Conservation (phyloP, 2,797 vertebrate genomes). For the Eupleurogrammus muticus region DNA sequence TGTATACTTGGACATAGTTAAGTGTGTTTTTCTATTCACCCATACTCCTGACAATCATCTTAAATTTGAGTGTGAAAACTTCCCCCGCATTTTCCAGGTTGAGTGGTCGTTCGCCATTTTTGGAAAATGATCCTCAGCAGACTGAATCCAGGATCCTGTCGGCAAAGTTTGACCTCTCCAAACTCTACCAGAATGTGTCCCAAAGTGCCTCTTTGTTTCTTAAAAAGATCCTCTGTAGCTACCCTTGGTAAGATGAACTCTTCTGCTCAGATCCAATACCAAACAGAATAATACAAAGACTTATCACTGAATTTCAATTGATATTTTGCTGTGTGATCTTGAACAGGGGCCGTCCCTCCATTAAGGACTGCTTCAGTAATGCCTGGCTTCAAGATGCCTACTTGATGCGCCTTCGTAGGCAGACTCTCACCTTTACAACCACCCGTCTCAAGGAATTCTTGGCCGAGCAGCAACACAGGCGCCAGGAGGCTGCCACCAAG, state of each 20-base stretch:
- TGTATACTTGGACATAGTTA: no score
- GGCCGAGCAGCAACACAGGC: constrained; percentile 91
- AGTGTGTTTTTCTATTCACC: no score
- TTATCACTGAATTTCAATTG: background rate
- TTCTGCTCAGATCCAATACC: background rate
- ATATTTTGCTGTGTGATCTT: constrained; percentile 12
- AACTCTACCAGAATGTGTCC: constrained; percentile 97
- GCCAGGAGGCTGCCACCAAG: constrained; percentile 88
- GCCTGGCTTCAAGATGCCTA: constrained; percentile 98
- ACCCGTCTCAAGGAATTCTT: constrained; percentile 96
- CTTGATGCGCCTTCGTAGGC: constrained; percentile 95
- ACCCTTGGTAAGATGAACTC: constrained; percentile 91
- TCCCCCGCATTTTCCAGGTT: constrained; percentile 83
- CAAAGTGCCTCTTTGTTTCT: constrained; percentile 97
- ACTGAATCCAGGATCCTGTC: constrained; percentile 92
- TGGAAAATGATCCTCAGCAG: constrained; percentile 89
- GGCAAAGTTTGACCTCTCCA: constrained; percentile 95
- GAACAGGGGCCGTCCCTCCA: constrained; percentile 92
- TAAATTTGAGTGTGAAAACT: background rate
- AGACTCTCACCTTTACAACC: constrained; percentile 98
- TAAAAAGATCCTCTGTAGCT: constrained; percentile 94
- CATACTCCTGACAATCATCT: no score
- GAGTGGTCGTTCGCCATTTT: constrained; percentile 93
- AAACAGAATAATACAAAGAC: background rate
- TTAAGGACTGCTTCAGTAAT: constrained; percentile 95